Evolutionary conservation across 1,140 invertebrate species (phyloP).

Genomic region (Habropoda laboriosa): DNA sequence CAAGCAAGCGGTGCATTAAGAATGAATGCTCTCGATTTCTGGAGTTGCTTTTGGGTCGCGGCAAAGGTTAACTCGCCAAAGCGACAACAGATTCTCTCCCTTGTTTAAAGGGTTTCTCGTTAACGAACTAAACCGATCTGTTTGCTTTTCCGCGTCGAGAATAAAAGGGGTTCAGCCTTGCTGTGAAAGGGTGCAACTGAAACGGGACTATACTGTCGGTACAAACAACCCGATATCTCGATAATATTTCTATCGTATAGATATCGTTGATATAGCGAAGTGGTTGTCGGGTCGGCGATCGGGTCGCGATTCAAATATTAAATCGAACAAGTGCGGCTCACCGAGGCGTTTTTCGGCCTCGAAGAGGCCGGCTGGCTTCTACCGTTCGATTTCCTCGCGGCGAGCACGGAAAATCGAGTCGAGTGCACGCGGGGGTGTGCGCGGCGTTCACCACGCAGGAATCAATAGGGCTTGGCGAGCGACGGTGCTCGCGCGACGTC

Average conservation of each 20-base stretch:
- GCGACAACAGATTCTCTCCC: not conserved
- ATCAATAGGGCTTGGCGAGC: constrained; percentile 71
- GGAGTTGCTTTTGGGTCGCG: not conserved
- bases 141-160: not conserved
- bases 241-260: too few species aligned
- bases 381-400: constrained; percentile 25
- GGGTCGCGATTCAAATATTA: constrained; percentile 15
- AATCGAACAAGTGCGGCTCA: not conserved
- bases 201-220: too few species aligned
- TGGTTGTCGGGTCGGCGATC: too few species aligned
- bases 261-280: too few species aligned
- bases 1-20: not conserved
- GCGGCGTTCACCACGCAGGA: constrained; percentile 63
- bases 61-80: not conserved
- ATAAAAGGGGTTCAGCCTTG: not conserved
- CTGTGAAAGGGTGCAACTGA: too few species aligned
- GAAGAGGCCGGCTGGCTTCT: not conserved
- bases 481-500: constrained; percentile 36
- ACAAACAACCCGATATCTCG: too few species aligned
- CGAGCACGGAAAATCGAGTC: not conserved
- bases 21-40: not conserved
- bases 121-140: not conserved
- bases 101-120: not conserved
- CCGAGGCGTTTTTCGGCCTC: not conserved
- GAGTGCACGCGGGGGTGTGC: constrained; percentile 64